Evolutionary conservation across 2,113 vertebrate genomes (phyloP).

Genomic region (Peucedramus taeniatus): DNA sequence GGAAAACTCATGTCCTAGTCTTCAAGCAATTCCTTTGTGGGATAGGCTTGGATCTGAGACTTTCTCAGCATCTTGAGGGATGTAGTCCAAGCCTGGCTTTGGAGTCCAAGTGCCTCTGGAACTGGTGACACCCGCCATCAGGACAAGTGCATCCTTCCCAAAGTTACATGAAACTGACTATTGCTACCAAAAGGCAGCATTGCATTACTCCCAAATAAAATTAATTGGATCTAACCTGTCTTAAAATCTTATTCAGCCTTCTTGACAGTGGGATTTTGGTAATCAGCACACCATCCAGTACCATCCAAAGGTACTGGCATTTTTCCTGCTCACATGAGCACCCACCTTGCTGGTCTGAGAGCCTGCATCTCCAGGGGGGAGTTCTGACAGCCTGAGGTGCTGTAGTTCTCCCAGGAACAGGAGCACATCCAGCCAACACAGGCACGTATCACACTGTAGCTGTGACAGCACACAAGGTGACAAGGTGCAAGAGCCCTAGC

Average conservation of each 20-base stretch:
- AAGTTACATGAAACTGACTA: neutral
- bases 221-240: neutral
- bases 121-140: neutral
- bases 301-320: neutral
- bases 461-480: neutral
- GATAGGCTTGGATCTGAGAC: neutral
- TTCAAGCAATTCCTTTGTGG: neutral
- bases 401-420: neutral
- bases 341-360: neutral
- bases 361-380: neutral
- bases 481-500: neutral
- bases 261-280: neutral
- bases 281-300: too few relatives aligned
- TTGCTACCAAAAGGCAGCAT: neutral
- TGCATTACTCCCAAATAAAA: neutral
- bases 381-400: neutral
- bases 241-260: neutral
- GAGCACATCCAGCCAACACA: neutral
- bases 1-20: neutral
- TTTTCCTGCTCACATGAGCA: rapidly evolving
- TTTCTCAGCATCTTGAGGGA: neutral
- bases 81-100: neutral
- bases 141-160: neutral
- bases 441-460: rapidly evolving
- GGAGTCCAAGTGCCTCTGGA: neutral